Conservation (phyloP, 2,888 invertebrate species). For the Trichogramma dendrolimi region DNA sequence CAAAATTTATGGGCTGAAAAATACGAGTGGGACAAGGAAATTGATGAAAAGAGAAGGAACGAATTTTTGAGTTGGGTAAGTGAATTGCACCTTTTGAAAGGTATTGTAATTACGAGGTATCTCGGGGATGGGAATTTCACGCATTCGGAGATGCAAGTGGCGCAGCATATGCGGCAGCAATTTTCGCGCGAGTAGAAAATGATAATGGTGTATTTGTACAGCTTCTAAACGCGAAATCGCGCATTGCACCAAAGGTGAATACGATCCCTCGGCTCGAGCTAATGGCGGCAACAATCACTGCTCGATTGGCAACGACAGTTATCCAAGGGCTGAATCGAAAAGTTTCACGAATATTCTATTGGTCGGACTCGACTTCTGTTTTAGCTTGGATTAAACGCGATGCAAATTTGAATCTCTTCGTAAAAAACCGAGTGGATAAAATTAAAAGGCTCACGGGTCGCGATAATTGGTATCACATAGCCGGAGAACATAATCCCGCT, state of each 20-base stretch:
- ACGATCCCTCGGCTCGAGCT: constrained; percentile 17
- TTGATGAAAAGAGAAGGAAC: neutral
- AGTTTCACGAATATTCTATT: neutral
- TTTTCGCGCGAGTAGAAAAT: constrained; percentile 1
- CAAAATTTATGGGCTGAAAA: constrained; percentile 2
- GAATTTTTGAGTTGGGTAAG: constrained; percentile 9
- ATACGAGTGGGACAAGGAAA: constrained; percentile 12
- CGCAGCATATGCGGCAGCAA: constrained; percentile 13
- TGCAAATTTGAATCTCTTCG: no score
- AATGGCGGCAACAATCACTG: constrained; percentile 10
- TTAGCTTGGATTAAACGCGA: no score
- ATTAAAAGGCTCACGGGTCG: no score
- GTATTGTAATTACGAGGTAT: neutral
- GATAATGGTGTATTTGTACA: neutral
- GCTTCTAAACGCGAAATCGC: constrained; percentile 12
- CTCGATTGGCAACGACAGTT: neutral
- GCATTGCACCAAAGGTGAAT: constrained; percentile 9
- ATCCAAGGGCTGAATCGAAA: neutral
- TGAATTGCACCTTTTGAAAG: neutral
- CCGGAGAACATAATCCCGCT: no score
- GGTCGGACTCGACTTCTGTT: constrained; percentile 8
- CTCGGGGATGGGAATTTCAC: constrained; percentile 1
- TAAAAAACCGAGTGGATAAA: no score
- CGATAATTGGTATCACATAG: no score
- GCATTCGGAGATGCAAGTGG: constrained; percentile 18